Evolutionary conservation across 2,113 vertebrate species (phyloP), one percentile per base, ranked within the genome.

Genomic region (Phylloscopus trochiloides): DNA sequence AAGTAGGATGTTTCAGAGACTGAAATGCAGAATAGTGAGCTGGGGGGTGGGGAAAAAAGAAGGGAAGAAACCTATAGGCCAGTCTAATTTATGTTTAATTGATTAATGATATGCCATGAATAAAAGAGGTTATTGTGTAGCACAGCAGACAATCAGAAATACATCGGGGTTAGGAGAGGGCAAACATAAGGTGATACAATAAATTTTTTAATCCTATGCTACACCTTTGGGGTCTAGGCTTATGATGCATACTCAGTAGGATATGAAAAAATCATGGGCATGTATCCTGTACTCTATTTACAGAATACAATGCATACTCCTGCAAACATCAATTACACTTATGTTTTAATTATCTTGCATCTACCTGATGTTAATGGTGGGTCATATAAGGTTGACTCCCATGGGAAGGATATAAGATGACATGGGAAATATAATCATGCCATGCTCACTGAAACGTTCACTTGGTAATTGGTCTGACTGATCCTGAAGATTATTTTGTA

Each of bases 1-100:
- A 77, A 74, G 6, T 19, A 71, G 36, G 72, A 71, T 28, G 8
- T 47, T 61, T 36, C 32, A 74, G 36, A 65, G 36, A 57, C 28
- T 43, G 55, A 90, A 94, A 84, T 50, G 38, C 14, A 65, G 22
- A 76, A 68, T 13, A 65, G 7, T 14, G 51, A 85, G 4, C 4
- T 0, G 1, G n/a, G 3, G 2, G 28, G 4, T 4, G 5, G 1
- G 11, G 17, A n/a, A 7, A 8, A 18, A n/a, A 36, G 13, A 25
- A 6, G 2, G 0, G 2, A 14, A 59, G 36, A 45, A 25, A 1
- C 2, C 18, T 36, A 25, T 16, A 75, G 50, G 15, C 3, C 26
- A 43, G 17, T 80, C 43, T 63, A 86, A 73, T 78, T 74, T 83
- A n/a, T 1, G 1, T 62, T 83, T 57, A 76, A 80, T 52, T 72